Conservation (phyloP, 2,113 vertebrate genomes). For the Columba janthina region DNA sequence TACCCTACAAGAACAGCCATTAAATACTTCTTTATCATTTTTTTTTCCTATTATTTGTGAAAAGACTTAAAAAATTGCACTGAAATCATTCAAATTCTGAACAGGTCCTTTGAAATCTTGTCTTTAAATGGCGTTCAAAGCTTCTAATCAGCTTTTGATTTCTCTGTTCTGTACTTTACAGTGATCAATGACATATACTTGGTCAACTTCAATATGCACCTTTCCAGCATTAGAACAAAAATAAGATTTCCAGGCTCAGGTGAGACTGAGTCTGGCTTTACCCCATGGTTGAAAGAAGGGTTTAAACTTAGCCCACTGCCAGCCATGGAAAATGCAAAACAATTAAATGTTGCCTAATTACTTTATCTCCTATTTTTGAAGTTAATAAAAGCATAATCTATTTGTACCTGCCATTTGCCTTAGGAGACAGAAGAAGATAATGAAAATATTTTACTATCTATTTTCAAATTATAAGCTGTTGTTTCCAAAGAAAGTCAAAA, state of each 20-base stretch:
- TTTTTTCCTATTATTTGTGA: not conserved
- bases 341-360: conserved; percentile 58
- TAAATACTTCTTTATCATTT: not conserved
- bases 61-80: not conserved
- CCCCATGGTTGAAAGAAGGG: not conserved
- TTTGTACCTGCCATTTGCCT: conserved; percentile 83
- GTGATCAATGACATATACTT: not conserved
- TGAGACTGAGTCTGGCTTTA: not conserved
- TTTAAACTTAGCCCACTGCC: conserved; percentile 35
- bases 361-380: conserved; percentile 75
- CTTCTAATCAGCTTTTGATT: conserved; percentile 14
- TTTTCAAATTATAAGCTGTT: conserved; percentile 83
- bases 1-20: not conserved
- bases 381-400: conserved; percentile 81
- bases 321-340: conserved; percentile 24
- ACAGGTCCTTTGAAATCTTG: not conserved
- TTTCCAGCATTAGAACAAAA: not conserved
- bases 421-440: conserved; percentile 79
- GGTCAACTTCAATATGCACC: not conserved
- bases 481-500: conserved; percentile 79
- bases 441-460: conserved; percentile 87
- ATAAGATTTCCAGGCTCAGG: not conserved
- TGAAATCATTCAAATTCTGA: not conserved
- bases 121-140: not conserved
- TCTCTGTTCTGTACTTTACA: not conserved